A percentile compares a stretch with the other conserved stretches of the same genome.
Evolutionary conservation across 2,888 invertebrate species (phyloP).

Genomic region (Agapostemon virescens): DNA sequence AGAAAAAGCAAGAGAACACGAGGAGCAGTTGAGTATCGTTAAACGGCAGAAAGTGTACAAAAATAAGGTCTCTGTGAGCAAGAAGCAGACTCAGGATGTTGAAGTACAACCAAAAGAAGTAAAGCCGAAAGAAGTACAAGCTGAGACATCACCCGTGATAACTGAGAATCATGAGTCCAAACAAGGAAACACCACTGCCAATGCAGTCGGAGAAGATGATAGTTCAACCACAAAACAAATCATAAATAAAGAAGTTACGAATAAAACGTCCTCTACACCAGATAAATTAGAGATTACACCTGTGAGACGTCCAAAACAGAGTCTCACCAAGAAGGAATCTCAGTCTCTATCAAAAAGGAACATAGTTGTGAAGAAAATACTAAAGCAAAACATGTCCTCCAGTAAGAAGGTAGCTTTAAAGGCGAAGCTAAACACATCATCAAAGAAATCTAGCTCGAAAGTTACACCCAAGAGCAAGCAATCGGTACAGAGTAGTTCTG

Average conservation of each 20-base stretch:
- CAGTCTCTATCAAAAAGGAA: constrained; percentile 65
- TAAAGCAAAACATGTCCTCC: constrained; percentile 61
- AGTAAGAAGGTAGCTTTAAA: constrained; percentile 63
- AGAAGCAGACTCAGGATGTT: constrained; percentile 47
- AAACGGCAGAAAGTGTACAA: constrained; percentile 76
- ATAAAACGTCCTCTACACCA: constrained; percentile 27
- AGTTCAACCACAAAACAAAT: constrained; percentile 34
- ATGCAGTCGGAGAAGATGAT: constrained; percentile 23
- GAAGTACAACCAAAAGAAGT: background rate
- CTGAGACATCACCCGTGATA: background rate
- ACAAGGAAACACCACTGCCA: background rate
- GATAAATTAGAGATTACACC: constrained; percentile 49
- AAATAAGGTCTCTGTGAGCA: constrained; percentile 49
- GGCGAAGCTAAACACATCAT: constrained; percentile 50
- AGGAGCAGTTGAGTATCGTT: constrained; percentile 70
- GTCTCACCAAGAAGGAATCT: constrained; percentile 58
- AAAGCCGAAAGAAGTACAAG: background rate
- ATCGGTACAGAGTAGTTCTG: constrained; percentile 45
- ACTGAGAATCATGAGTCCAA: constrained; percentile 30
- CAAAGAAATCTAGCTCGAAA: constrained; percentile 59
- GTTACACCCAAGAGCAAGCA: constrained; percentile 61
- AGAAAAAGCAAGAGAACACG: constrained; percentile 77
- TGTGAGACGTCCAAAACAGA: constrained; percentile 59
- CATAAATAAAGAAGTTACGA: constrained; percentile 27
- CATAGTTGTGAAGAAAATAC: constrained; percentile 61